phyloP scores from a whole-genome alignment of 1,140 invertebrate species.

The Cydia pomonella region DNA sequence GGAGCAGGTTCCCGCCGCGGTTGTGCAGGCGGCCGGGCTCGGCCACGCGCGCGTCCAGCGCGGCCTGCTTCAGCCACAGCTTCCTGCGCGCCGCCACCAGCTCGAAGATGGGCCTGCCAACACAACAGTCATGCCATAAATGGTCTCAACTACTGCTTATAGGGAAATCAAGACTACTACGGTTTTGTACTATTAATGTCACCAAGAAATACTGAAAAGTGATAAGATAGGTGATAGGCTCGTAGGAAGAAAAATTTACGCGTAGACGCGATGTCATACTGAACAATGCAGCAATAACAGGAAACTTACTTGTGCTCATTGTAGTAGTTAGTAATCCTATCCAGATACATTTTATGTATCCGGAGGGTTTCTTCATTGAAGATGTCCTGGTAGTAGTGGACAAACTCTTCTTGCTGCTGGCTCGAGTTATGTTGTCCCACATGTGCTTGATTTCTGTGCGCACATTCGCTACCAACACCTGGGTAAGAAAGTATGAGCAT shows the following conservation, averaged over 20 bases:
- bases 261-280: no score
- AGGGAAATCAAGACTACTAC: slow-evolving; percentile 44
- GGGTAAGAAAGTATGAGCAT: slow-evolving; percentile 36
- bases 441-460: slow-evolving; percentile 84
- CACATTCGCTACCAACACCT: slow-evolving; percentile 85
- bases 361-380: slow-evolving; percentile 88
- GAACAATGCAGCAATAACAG: slow-evolving; percentile 32
- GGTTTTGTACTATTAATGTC: no score
- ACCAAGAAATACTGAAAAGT: no score
- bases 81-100: slow-evolving; percentile 83
- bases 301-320: slow-evolving; percentile 84
- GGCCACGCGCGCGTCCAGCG: slow-evolving; percentile 85
- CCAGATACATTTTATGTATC: slow-evolving; percentile 87
- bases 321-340: slow-evolving; percentile 85
- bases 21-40: slow-evolving; percentile 92
- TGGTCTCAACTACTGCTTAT: neutral
- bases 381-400: slow-evolving; percentile 82
- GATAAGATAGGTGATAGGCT: no score
- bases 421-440: slow-evolving; percentile 87
- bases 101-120: slow-evolving; percentile 81
- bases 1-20: slow-evolving; percentile 89
- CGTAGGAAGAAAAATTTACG: no score
- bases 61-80: slow-evolving; percentile 85
- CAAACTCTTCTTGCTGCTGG: slow-evolving; percentile 83
- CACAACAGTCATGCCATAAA: no score